phyloP scores from a whole-genome alignment of 2,888 invertebrate genomes.

The Eilema depressum region DNA sequence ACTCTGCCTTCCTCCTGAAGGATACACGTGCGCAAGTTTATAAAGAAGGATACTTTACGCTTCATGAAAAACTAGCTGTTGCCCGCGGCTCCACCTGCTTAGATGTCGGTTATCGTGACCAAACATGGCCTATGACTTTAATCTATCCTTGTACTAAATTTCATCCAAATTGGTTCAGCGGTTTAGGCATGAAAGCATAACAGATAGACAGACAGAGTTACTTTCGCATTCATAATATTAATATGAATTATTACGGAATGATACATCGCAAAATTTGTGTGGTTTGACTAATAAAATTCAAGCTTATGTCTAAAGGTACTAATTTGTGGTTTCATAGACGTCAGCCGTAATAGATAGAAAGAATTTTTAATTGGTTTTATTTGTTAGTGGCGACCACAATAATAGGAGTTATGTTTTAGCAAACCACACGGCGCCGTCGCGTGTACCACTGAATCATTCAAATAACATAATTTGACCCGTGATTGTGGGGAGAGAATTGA shows the following conservation, averaged over 20 bases:
- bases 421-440: not conserved
- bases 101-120: too few species aligned
- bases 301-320: not conserved
- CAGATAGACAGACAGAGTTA: too few species aligned
- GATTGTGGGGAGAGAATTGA: not conserved
- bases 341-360: not conserved
- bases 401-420: slow-evolving; percentile 9
- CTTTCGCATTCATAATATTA: too few species aligned
- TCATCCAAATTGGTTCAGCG: too few species aligned
- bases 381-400: slow-evolving; percentile 14
- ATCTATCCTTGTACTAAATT: too few species aligned
- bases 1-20: too few species aligned
- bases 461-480: not conserved
- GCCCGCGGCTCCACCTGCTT: too few species aligned
- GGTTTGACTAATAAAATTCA: slow-evolving; percentile 3
- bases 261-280: not conserved
- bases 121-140: too few species aligned
- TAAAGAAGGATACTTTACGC: too few species aligned
- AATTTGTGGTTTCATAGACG: slow-evolving; percentile 15
- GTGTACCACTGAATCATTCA: not conserved
- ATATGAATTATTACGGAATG: not conserved
- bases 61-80: too few species aligned
- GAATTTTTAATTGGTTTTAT: slow-evolving; percentile 6
- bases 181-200: too few species aligned
- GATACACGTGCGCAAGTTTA: too few species aligned